Conservation (phyloP, 1,140 invertebrate genomes). For the Drosophila kepulauana region DNA sequence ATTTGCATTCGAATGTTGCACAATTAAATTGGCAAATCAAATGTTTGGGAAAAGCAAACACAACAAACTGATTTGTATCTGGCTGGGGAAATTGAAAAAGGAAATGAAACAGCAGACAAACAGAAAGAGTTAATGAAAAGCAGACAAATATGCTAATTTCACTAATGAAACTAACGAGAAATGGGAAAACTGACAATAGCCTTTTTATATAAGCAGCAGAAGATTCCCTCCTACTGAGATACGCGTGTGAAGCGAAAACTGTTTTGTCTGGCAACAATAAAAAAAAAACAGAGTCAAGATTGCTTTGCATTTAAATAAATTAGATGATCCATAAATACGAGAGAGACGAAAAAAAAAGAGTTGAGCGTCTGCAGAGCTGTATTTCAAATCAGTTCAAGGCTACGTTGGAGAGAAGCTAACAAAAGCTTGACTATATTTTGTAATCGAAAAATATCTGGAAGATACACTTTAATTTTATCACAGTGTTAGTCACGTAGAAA, state of each 20-base stretch:
- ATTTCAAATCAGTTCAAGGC: neutral
- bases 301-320: slow-evolving; percentile 19
- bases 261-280: slow-evolving; percentile 9
- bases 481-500: neutral
- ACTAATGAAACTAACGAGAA: slow-evolving; percentile 25
- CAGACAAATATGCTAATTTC: slow-evolving; percentile 43
- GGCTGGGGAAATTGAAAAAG: slow-evolving; percentile 5
- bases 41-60: neutral
- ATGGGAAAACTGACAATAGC: slow-evolving; percentile 15
- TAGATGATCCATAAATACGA: slow-evolving; percentile 17
- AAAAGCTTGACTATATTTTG: neutral
- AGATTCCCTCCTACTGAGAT: slow-evolving; percentile 5
- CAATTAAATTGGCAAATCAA: slow-evolving; percentile 18
- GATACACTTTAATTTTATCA: neutral
- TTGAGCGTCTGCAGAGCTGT: neutral
- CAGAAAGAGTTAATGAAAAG: slow-evolving; percentile 27
- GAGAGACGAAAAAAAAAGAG: neutral
- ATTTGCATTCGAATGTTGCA: slow-evolving; percentile 19
- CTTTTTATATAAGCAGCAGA: slow-evolving; percentile 1
- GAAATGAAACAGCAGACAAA: slow-evolving; percentile 8
- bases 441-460: neutral
- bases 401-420: neutral
- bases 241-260: slow-evolving; percentile 27
- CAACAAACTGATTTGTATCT: slow-evolving; percentile 1
- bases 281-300: neutral